Base-by-base conservation (phyloP, 2,888 invertebrate species). In the Saturnia japonica region DNA sequence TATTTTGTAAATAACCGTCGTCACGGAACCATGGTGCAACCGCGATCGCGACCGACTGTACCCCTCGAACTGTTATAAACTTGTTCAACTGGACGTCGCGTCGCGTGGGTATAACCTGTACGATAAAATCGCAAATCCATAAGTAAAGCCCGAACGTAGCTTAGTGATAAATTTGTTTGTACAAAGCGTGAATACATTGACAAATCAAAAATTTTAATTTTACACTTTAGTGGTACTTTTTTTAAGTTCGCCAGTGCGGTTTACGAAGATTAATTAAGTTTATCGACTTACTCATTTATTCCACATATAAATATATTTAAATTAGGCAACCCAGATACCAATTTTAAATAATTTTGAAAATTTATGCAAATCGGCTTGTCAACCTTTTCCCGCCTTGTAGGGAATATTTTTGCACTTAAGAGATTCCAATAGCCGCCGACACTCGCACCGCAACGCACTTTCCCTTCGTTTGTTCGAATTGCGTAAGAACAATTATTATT, bases 401-500 rank as follows among this genome's bases (percentile, higher is more conserved):
- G 25, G 2, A 60, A 60, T 28, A 14, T 28, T 12, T 6, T 12
- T 34, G 34, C 34, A 34, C 34, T 4, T 34, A 34, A 60, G 1
- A 28, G 28, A 25, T 11, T 54, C 1, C 12, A 28, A 25, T 16
- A 19, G 19, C 40, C 64, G 71, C 77, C 68, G 8, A 60, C 70
- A 76, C 62, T 72, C 60, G 19, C 42, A 74, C 80, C 76, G 40
- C 68, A 72, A 73, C 69, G 28, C 67, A 67, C 68, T 40, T 75
- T 70, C 75, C 75, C 71, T 74, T 79, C 77, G 78, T 78, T n/a
- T 73, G 75, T 68, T 62, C 71, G 68, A 72, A 78, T 77, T 78
- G 74, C 77, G 70, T 75, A 80, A 73, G 75, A 77, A 77, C 76
- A 76, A 81, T 78, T 60, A 60, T 28, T 75, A 79, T 77, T 75